Conservation (phyloP, 2,888 invertebrate genomes). For the Epistrophella euchroma region DNA sequence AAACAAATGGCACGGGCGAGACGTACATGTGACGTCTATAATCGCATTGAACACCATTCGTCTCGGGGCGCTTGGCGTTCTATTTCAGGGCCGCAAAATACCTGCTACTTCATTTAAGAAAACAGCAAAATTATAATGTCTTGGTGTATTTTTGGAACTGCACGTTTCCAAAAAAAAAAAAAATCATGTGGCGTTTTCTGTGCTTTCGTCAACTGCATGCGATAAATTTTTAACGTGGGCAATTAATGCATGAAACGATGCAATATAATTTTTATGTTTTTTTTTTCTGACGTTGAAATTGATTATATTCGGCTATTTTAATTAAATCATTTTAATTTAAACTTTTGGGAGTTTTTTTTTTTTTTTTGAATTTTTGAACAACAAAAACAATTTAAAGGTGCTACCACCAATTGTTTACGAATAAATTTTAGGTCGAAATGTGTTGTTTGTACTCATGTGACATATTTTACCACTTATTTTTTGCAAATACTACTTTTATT, state of each 20-base stretch:
- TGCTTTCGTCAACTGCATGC: conserved; percentile 37
- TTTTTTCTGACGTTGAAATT: conserved; percentile 14
- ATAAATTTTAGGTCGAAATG: too few relatives aligned
- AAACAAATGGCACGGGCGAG: conserved; percentile 33
- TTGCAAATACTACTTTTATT: too few relatives aligned
- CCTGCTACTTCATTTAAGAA: conserved; percentile 29
- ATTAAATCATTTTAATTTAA: background rate
- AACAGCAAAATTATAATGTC: conserved; percentile 22
- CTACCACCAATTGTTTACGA: too few relatives aligned
- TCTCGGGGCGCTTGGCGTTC: conserved; percentile 69
- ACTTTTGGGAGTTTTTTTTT: too few relatives aligned
- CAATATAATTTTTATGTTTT: conserved; percentile 31
- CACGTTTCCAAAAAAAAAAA: conserved; percentile 52
- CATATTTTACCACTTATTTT: too few relatives aligned
- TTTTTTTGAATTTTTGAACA: too few relatives aligned
- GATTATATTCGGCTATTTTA: conserved; percentile 1
- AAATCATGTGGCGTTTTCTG: conserved; percentile 47
- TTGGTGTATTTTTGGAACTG: conserved; percentile 66
- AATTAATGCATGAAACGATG: conserved; percentile 57
- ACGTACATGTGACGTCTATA: conserved; percentile 63
- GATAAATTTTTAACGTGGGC: conserved; percentile 59
- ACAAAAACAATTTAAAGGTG: too few relatives aligned
- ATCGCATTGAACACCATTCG: conserved; percentile 63
- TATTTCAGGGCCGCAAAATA: conserved; percentile 53
- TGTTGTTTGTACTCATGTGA: too few relatives aligned